These are phyloP conservation scores for Alces alces DNA, from an alignment of 2,113 vertebrate genomes.

Conservation along the genomic window DNA sequence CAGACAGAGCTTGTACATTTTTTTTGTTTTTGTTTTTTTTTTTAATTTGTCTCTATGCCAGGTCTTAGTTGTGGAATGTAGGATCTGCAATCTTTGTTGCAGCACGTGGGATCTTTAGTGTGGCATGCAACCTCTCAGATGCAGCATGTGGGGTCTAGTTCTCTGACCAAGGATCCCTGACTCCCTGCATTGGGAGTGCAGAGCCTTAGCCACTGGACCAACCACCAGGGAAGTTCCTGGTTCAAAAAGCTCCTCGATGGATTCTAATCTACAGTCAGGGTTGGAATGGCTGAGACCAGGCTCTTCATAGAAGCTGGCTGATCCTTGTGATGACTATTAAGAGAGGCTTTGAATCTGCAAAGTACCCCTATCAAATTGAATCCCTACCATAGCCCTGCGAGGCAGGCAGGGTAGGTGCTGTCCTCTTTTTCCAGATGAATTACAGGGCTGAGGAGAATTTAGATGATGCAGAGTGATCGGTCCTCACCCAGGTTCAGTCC, in stretches of 20 bases:
- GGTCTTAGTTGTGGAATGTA: not conserved
- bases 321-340: not conserved
- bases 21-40: not conserved
- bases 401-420: not conserved
- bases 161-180: not conserved
- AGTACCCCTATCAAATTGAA: too few relatives aligned
- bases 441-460: not conserved
- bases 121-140: not conserved
- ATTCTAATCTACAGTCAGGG: not conserved
- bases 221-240: not conserved
- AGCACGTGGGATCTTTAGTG: not conserved
- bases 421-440: not conserved
- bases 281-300: too few relatives aligned
- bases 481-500: too few relatives aligned
- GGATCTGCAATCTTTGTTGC: not conserved
- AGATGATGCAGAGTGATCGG: not conserved
- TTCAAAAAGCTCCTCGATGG: not conserved
- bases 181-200: not conserved
- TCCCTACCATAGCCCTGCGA: accelerated
- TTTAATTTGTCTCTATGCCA: not conserved
- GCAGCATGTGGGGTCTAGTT: not conserved
- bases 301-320: accelerated
- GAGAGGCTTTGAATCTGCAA: too few relatives aligned
- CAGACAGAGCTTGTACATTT: not conserved
- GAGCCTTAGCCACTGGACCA: not conserved